Percentiles rank a stretch among this genome's conserved stretches.
These are phyloP conservation scores for Romanogobio albipinnatus DNA, from an alignment of 2,113 vertebrate species.

Conservation along the genomic window DNA sequence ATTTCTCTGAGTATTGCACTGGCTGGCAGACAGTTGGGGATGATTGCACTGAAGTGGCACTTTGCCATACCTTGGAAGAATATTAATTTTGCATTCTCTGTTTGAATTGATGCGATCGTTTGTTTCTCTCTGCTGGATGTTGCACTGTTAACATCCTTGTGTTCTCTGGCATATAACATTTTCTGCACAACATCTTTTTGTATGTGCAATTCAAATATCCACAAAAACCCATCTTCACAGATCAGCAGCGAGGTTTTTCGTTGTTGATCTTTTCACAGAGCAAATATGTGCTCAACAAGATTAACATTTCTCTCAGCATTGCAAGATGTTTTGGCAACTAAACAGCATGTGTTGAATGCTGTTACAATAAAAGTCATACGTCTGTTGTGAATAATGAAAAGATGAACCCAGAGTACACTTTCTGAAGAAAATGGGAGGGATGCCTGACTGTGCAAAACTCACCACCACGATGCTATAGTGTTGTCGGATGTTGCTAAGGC, in stretches of 20 bases:
- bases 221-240: not conserved
- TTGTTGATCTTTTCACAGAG: not conserved
- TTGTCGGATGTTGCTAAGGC: not conserved
- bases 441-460: not conserved
- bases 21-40: slow-evolving; percentile 19
- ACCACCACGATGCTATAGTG: not conserved
- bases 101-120: slow-evolving; percentile 11
- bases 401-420: not conserved
- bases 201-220: slow-evolving; percentile 11
- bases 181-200: slow-evolving; percentile 7
- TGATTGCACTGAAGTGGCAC: slow-evolving; percentile 13
- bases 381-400: not conserved
- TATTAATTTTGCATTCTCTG: not conserved
- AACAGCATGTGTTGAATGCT: slow-evolving; percentile 5
- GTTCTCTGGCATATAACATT: slow-evolving; percentile 15
- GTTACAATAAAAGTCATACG: not conserved
- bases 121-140: slow-evolving; percentile 25
- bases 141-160: not conserved
- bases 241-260: not conserved
- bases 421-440: not conserved
- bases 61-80: not conserved
- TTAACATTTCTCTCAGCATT: not conserved
- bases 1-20: slow-evolving; percentile 10
- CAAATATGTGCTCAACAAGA: slow-evolving; percentile 17
- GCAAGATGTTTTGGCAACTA: slow-evolving; percentile 3